phyloP scores from a whole-genome alignment of 2,888 invertebrate species.

The Malthinus seriepunctatus region DNA sequence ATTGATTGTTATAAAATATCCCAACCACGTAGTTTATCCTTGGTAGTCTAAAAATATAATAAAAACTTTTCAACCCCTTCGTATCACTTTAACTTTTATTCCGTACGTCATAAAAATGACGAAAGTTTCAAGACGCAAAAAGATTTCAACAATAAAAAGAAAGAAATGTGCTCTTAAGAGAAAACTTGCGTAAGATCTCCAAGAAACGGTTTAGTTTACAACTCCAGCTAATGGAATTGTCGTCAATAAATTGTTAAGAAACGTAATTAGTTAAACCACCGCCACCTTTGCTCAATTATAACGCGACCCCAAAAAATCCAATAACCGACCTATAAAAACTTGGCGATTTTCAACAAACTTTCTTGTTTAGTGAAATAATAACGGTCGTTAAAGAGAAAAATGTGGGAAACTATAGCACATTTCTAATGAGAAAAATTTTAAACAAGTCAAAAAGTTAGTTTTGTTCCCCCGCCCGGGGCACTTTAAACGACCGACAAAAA shows the following conservation, averaged over 20 bases:
- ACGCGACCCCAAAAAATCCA: too few species aligned
- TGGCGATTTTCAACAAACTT: too few species aligned
- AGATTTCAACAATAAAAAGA: slow-evolving; percentile 8
- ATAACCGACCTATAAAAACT: too few species aligned
- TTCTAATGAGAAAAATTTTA: too few species aligned
- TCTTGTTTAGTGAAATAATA: too few species aligned
- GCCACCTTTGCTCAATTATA: too few species aligned
- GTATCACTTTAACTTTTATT: slow-evolving; percentile 3
- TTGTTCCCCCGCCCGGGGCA: too few species aligned
- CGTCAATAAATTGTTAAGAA: slow-evolving; percentile 5
- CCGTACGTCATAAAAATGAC: slow-evolving; percentile 4
- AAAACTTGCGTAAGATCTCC: slow-evolving; percentile 2
- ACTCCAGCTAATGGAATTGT: not conserved
- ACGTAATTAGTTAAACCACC: not conserved
- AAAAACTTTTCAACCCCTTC: slow-evolving; percentile 1
- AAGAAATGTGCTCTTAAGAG: slow-evolving; percentile 7
- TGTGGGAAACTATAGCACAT: too few species aligned
- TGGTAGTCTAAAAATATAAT: not conserved
- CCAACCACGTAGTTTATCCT: not conserved
- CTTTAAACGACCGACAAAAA: too few species aligned
- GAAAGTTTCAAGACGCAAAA: slow-evolving; percentile 1
- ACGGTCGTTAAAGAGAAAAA: too few species aligned
- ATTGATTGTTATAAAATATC: too few species aligned
- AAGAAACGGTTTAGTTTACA: slow-evolving; percentile 1
- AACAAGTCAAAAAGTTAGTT: too few species aligned